A percentile compares a stretch with the other conserved stretches of the same genome.
phyloP scores from a whole-genome alignment of 2,888 invertebrate species.

The Calliphora vomitoria region DNA sequence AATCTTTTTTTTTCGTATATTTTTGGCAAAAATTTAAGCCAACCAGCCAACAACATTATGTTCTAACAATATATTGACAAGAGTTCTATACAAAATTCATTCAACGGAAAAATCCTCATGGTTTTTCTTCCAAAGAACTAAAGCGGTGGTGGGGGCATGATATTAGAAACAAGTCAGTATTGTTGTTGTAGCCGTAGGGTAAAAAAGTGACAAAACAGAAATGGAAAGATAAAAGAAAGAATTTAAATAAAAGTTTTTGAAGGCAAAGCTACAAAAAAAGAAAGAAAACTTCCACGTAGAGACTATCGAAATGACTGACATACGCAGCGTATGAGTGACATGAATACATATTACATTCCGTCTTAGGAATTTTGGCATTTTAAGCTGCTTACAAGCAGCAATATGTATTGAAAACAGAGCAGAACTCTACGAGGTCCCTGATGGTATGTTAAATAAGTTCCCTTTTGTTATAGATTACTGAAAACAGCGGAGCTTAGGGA shows the following conservation, averaged over 20 bases:
- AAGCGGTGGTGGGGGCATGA: background rate
- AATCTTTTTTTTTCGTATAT: constrained; percentile 34
- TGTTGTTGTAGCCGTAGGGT: background rate
- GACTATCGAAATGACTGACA: constrained; percentile 34
- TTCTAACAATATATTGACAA: constrained; percentile 26
- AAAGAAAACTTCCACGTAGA: constrained; percentile 14
- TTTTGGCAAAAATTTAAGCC: background rate
- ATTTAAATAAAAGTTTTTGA: constrained; percentile 24
- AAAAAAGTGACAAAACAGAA: background rate
- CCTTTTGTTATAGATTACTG: background rate
- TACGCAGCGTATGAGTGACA: constrained; percentile 56
- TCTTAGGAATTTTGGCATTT: constrained; percentile 56
- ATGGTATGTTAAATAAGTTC: background rate
- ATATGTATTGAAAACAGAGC: background rate
- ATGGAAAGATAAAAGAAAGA: background rate
- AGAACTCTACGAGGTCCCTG: background rate
- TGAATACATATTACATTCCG: constrained; percentile 33
- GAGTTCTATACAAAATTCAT: constrained; percentile 28
- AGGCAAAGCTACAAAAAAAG: background rate
- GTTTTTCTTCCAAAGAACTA: background rate
- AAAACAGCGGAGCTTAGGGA: background rate
- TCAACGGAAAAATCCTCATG: constrained; percentile 45
- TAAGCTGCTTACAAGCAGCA: constrained; percentile 40
- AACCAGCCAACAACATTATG: background rate
- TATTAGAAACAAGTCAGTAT: constrained; percentile 10